Percentiles rank a stretch among this genome's conserved stretches.
These are phyloP conservation scores for Tretioscincus oriximinensis DNA, from an alignment of 2,113 vertebrate species.

Conservation along the genomic window DNA sequence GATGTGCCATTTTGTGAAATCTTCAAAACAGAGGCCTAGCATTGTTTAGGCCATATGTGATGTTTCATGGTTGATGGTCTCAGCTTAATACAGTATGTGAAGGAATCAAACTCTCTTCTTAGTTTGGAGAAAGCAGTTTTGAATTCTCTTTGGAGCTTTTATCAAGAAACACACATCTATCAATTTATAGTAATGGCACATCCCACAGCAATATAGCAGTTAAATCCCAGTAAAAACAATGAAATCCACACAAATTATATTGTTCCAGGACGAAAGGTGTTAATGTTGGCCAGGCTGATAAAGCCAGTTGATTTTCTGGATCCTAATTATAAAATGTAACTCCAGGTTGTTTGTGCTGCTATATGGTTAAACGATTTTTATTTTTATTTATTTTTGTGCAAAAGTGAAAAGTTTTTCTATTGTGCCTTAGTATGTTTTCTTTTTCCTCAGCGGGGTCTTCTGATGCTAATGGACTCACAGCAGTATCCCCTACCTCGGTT, in stretches of 20 bases:
- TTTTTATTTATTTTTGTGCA: slow-evolving; percentile 52
- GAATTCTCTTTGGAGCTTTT: not conserved
- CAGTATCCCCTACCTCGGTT: slow-evolving; percentile 87
- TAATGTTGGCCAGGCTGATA: rapidly evolving
- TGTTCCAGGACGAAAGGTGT: not conserved
- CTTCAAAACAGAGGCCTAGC: too few species aligned
- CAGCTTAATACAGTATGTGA: not conserved
- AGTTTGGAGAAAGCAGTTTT: not conserved
- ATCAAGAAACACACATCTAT: not conserved
- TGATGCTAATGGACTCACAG: slow-evolving; percentile 95
- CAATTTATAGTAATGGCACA: not conserved
- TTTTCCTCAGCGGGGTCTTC: slow-evolving; percentile 83
- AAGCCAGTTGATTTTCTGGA: rapidly evolving
- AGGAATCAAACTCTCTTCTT: not conserved
- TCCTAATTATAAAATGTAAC: slow-evolving; percentile 41
- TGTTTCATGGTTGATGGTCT: not conserved
- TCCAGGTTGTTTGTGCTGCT: slow-evolving; percentile 70
- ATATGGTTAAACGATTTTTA: slow-evolving; percentile 43
- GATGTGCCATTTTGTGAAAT: too few species aligned
- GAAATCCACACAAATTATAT: not conserved
- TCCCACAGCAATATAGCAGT: not conserved
- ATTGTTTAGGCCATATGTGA: too few species aligned
- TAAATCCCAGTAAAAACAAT: not conserved
- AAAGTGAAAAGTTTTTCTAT: slow-evolving; percentile 69
- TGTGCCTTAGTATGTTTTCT: slow-evolving; percentile 77